These are phyloP conservation scores for Polietes domitor DNA, from an alignment of 2,888 invertebrate genomes.

Conservation along the genomic window DNA sequence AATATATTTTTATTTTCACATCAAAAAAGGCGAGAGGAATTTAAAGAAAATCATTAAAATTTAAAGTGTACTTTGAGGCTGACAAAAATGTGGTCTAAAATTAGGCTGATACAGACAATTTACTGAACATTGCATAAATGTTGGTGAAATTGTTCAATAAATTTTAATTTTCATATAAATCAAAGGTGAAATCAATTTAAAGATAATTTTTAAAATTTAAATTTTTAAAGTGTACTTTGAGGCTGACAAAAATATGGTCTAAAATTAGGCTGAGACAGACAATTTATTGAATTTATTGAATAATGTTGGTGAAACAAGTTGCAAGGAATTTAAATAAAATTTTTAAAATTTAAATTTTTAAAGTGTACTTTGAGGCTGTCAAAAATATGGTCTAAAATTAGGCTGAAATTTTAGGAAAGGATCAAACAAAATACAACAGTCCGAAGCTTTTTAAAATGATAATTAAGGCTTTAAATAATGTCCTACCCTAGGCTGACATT, in stretches of 20 bases:
- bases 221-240: not conserved
- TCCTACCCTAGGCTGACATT: too few relatives aligned
- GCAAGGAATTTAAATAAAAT: not conserved
- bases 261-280: not conserved
- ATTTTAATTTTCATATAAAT: not conserved
- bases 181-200: not conserved
- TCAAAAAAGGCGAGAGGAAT: not conserved
- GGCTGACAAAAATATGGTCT: not conserved
- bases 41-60: not conserved
- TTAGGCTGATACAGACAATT: not conserved
- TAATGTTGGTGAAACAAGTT: too few relatives aligned
- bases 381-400: not conserved
- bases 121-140: not conserved
- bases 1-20: not conserved
- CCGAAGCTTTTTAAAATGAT: too few relatives aligned
- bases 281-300: not conserved
- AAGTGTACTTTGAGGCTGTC: slow-evolving; percentile 31
- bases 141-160: too few relatives aligned
- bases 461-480: too few relatives aligned
- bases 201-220: not conserved
- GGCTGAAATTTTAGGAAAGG: not conserved
- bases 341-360: too few relatives aligned
- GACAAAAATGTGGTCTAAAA: not conserved
- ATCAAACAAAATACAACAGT: too few relatives aligned
- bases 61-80: not conserved